Evolutionary conservation across 2,113 vertebrate genomes (phyloP).

Genomic region (Xenopus laevis): DNA sequence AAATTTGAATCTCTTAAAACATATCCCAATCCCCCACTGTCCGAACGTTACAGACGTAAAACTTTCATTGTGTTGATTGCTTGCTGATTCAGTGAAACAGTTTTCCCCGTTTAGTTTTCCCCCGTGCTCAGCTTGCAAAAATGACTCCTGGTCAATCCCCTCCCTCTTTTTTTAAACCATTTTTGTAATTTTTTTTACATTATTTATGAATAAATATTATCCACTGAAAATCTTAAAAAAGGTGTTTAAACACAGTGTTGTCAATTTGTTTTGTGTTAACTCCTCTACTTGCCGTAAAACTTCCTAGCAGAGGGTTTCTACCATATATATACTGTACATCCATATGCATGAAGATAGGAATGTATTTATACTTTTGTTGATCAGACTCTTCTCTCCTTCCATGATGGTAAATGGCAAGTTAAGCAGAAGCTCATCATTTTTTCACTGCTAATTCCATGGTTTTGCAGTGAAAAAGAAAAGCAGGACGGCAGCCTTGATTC

Average conservation of each 20-base stretch:
- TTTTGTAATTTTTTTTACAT: conserved; percentile 67
- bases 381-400: conserved; percentile 41
- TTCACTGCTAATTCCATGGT: conserved; percentile 43
- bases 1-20: conserved; percentile 51
- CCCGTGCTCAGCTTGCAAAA: conserved; percentile 54
- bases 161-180: conserved; percentile 49
- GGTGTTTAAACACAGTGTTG: conserved; percentile 82
- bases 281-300: conserved; percentile 39
- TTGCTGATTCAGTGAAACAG: conserved; percentile 57
- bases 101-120: conserved; percentile 11
- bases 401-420: conserved; percentile 47
- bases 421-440: conserved; percentile 49
- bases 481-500: conserved; percentile 46
- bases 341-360: conserved; percentile 27
- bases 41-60: conserved; percentile 63
- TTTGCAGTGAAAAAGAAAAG: conserved; percentile 58
- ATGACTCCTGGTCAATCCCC: conserved; percentile 50
- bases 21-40: conserved; percentile 54
- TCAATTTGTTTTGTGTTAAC: conserved; percentile 52
- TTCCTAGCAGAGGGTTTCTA: conserved; percentile 30
- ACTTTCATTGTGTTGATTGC: conserved; percentile 67
- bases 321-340: conserved; percentile 39
- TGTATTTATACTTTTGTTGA: conserved; percentile 29
- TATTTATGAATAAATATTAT: conserved; percentile 82
- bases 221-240: conserved; percentile 81